Evolutionary conservation across 2,797 vertebrate species (phyloP), one percentile per base, ranked within the genome.

Genomic region (Pyrocephalus nanus): DNA sequence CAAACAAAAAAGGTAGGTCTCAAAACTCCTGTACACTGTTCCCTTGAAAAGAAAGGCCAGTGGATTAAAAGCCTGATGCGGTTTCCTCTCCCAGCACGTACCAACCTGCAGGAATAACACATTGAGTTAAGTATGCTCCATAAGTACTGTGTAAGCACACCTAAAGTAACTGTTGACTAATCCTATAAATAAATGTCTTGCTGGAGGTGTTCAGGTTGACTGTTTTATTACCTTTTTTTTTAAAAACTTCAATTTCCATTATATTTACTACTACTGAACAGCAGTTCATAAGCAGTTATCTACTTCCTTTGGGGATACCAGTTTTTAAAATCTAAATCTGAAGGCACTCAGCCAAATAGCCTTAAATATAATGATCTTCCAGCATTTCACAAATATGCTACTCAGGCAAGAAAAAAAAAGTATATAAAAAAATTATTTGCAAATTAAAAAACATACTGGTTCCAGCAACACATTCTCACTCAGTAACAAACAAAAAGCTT

Each of bases 71-170:
- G 7, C 6, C 7, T 67, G 12, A 23, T 60, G 8, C 0, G 47
- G 21, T 53, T 64, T 58, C 19, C 21, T 82, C 27, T 72, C 42
- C 32, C 26, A 75, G 47, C 18, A 19, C 2, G 3, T 43, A 36
- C 2, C 2, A 86, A 64, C 38, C 30, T 72, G 17, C 30, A 86
- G 34, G 15, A 90, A 13, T 69, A 72, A 30, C 5, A 14, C 11
- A 29, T 0, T 23, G 21, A 80, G 32, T 16, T 38, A 23, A 55
- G 13, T 45, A 8, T n/a, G 16, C 7, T 70, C 55, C 1, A 0
- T 40, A 53, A 43, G 26, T 62, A 34, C 57, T 21, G 15, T 50
- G 21, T 45, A 29, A 71, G 15, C 55, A 57, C 13, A 57, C 29
- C 42, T 72, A 7, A 60, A 72, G 20, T n/a, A 65, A 20, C 13